Percentiles rank a stretch among this genome's conserved stretches.
Conservation (phyloP, 2,113 vertebrate genomes). For the Hypomesus transpacificus region DNA sequence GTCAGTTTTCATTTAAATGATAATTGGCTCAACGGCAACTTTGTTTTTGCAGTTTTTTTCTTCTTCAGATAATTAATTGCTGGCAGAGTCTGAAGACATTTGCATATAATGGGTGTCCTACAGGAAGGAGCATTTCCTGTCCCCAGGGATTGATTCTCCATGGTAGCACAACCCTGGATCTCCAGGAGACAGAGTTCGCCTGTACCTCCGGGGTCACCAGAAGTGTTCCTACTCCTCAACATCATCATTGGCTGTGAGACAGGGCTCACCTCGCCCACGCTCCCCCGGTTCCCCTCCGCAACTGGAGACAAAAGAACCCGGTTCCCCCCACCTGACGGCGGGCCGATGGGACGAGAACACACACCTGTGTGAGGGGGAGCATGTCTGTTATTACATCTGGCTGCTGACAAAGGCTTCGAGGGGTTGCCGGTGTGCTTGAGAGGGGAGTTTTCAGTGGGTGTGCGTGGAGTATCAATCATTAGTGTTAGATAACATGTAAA, state of each 20-base stretch:
- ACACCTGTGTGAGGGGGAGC: not conserved
- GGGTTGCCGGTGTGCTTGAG: constrained; percentile 8
- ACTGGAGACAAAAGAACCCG: not conserved
- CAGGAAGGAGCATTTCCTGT: not conserved
- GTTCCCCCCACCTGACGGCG: not conserved
- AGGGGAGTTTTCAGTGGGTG: not conserved
- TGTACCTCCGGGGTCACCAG: not conserved
- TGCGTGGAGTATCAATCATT: not conserved
- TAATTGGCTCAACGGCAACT: not conserved
- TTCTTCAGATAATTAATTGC: constrained; percentile 2
- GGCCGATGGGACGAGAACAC: not conserved
- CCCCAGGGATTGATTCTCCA: not conserved
- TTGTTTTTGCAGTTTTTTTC: not conserved
- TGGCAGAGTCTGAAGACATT: not conserved
- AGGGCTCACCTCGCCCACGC: not conserved
- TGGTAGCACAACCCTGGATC: not conserved
- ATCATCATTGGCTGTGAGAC: not conserved
- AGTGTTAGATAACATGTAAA: not conserved
- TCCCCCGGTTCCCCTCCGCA: not conserved
- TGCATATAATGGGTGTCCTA: not conserved
- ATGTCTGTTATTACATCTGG: not conserved
- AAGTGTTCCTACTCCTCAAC: not conserved
- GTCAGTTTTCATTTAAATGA: not conserved
- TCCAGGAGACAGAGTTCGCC: not conserved
- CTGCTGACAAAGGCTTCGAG: not conserved